Percentiles rank a stretch among this genome's conserved stretches.
Conservation (phyloP, 2,113 vertebrate species). For the Cryptotis parvus region DNA sequence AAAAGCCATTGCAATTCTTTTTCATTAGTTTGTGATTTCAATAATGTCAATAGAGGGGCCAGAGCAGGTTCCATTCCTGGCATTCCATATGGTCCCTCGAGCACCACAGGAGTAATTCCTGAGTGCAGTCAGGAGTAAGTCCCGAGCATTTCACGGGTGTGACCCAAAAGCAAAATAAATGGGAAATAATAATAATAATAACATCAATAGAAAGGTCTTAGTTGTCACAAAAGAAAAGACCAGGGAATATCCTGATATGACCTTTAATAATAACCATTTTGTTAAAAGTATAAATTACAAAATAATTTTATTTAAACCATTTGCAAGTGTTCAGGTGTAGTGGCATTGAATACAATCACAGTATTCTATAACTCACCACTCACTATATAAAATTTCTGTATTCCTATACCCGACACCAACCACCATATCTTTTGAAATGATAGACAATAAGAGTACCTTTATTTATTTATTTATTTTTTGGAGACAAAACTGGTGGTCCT, state of each 20-base stretch:
- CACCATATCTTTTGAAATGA: too few relatives aligned
- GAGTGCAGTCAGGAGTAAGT: too few relatives aligned
- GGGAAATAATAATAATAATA: too few relatives aligned
- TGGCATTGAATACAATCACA: not conserved
- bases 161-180: too few relatives aligned
- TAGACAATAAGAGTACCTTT: too few relatives aligned
- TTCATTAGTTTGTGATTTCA: conserved; percentile 24
- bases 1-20: conserved; percentile 18
- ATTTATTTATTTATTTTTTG: too few relatives aligned
- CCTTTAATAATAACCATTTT: not conserved
- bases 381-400: not conserved
- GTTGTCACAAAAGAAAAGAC: not conserved
- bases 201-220: not conserved
- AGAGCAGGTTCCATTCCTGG: too few relatives aligned
- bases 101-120: too few relatives aligned
- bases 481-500: too few relatives aligned
- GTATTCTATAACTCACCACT: not conserved
- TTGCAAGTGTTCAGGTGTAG: not conserved
- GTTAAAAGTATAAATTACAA: not conserved
- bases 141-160: too few relatives aligned
- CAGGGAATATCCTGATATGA: not conserved
- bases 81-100: too few relatives aligned
- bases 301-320: not conserved
- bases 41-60: too few relatives aligned
- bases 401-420: not conserved